A percentile compares a stretch with the other conserved stretches of the same genome.
Conservation (phyloP, 2,797 vertebrate species). For the Euthynnus affinis region DNA sequence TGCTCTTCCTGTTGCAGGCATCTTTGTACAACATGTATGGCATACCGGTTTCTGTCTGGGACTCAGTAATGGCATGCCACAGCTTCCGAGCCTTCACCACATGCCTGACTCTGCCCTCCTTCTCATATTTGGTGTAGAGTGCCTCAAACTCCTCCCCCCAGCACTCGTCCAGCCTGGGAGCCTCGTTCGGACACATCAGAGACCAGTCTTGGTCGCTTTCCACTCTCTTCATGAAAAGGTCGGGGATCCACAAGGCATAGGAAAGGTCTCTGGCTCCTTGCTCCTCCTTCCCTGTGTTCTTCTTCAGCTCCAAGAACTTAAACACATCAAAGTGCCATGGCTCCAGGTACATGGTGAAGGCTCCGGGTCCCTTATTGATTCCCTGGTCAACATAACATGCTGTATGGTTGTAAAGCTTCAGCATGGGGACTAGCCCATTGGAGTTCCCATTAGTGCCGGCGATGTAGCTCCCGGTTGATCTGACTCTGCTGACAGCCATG, state of each 20-base stretch:
- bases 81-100: conserved; percentile 97
- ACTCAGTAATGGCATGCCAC: conserved; percentile 97
- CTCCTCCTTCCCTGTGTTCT: conserved; percentile 98
- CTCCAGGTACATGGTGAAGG: conserved; percentile 98
- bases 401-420: conserved; percentile 98
- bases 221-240: conserved; percentile 98
- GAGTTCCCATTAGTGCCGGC: conserved; percentile 98
- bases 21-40: conserved; percentile 99
- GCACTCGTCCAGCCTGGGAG: conserved; percentile 94
- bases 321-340: conserved; percentile 98
- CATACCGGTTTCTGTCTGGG: conserved; percentile 97
- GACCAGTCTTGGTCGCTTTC: conserved; percentile 98
- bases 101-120: conserved; percentile 89
- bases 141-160: conserved; percentile 98
- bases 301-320: conserved; percentile 98
- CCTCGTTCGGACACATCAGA: conserved; percentile 96
- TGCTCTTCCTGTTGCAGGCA: conserved; percentile 97
- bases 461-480: conserved; percentile 97
- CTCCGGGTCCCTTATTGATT: conserved; percentile 97
- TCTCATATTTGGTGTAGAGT: conserved; percentile 94
- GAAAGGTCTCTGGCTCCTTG: conserved; percentile 97
- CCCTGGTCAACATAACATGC: conserved; percentile 98
- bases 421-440: conserved; percentile 97
- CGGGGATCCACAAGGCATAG: conserved; percentile 97
- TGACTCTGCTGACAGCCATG: conserved; percentile 95